These are phyloP conservation scores for Sminthurinus aureus DNA, from an alignment of 2,888 invertebrate species.

Conservation along the genomic window DNA sequence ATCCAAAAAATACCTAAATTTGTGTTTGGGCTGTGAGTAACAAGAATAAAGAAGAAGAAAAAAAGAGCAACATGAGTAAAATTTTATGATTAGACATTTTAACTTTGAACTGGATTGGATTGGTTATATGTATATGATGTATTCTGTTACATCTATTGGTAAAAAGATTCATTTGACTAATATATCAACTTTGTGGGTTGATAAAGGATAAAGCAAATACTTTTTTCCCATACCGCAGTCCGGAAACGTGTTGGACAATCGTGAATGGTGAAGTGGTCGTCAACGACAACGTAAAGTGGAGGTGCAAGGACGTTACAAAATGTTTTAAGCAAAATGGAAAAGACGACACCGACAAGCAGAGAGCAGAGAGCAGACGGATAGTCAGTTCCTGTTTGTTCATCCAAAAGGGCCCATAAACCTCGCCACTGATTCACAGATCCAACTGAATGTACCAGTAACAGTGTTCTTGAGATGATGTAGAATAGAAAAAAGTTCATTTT, in stretches of 20 bases:
- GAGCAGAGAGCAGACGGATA: conserved; percentile 72
- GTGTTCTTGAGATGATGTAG: conserved; percentile 49
- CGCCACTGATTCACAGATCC: conserved; percentile 89
- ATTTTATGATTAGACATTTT: neutral
- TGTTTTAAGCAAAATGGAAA: conserved; percentile 74
- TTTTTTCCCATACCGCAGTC: conserved; percentile 65
- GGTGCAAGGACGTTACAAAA: conserved; percentile 82
- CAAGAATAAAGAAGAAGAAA: neutral
- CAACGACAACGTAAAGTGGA: conserved; percentile 80
- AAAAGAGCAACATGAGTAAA: neutral
- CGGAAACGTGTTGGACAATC: conserved; percentile 86
- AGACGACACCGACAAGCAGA: conserved; percentile 69
- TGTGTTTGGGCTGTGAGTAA: conserved; percentile 39
- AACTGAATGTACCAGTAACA: conserved; percentile 63
- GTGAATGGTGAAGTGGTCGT: conserved; percentile 76
- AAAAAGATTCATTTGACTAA: neutral
- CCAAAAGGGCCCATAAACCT: conserved; percentile 74
- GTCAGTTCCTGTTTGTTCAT: conserved; percentile 62
- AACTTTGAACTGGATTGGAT: neutral
- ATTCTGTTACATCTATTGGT: neutral
- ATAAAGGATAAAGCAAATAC: neutral
- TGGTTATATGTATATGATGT: neutral
- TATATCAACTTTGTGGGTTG: neutral
- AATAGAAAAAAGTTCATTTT: conserved; percentile 51
- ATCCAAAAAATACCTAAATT: conserved; percentile 76